A percentile compares a stretch with the other conserved stretches of the same genome.
Conservation (phyloP, 2,113 vertebrate species). For the Pedetes capensis region DNA sequence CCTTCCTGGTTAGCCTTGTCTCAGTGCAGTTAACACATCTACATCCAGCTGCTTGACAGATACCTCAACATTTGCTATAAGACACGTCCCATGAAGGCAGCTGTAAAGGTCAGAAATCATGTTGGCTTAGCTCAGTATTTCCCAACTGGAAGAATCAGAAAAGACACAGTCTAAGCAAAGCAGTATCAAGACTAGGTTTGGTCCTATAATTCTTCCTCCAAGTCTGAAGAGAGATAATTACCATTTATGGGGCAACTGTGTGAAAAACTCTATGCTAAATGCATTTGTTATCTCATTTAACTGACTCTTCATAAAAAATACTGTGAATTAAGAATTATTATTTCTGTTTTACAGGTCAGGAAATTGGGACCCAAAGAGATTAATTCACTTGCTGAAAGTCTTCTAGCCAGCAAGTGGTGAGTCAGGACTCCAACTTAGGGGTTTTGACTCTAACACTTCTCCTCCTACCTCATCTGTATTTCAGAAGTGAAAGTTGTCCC, state of each 20-base stretch:
- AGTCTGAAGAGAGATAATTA: neutral
- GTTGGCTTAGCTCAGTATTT: neutral
- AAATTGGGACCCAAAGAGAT: neutral
- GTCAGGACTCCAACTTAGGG: neutral
- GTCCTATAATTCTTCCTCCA: neutral
- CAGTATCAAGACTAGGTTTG: neutral
- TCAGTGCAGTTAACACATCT: neutral
- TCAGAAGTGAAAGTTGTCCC: neutral
- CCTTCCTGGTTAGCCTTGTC: neutral
- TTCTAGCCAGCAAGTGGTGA: neutral
- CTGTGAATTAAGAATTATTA: neutral
- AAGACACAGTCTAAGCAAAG: neutral
- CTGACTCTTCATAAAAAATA: neutral
- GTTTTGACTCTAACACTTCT: neutral
- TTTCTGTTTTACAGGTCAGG: neutral
- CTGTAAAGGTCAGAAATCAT: neutral
- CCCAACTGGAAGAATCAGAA: constrained; percentile 10
- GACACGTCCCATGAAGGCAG: neutral
- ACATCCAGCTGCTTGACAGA: neutral
- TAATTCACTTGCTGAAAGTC: neutral
- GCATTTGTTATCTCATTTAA: neutral
- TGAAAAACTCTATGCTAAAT: neutral
- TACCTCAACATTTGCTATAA: neutral
- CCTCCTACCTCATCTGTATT: neutral
- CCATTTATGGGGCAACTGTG: neutral